Evolutionary conservation across 37 sponge, comb jelly and placozoan species (phyloP), one percentile per base, ranked within the genome.

Genomic region (Cladorhizidae sp.): DNA sequence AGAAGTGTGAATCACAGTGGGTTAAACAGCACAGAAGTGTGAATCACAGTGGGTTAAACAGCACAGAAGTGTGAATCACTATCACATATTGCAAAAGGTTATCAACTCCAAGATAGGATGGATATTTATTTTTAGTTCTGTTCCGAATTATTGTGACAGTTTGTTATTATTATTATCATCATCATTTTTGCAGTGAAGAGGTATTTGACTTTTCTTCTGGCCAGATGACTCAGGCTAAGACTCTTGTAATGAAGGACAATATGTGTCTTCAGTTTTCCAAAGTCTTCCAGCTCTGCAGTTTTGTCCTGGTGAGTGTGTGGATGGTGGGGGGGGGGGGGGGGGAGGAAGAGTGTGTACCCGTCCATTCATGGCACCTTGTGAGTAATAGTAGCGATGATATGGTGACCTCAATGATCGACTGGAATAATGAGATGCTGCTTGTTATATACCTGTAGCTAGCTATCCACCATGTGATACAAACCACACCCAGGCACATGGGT

Each of bases 121-220:
- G 17, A 26, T 63, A 63, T 25, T 15, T 9, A 63, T 22, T 65
- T 40, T 29, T 75, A 26, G 20, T 12, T 68, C 49, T 50, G 9
- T 70, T 18, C 40, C 70, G 18, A 22, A 22, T 18, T 35, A 21
- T 75, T 22, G 17, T 29, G 51, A 63, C 42, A 1, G 8, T n/a
- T n/a, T n/a, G n/a, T n/a, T n/a, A n/a, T n/a, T n/a, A n/a, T n/a
- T n/a, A n/a, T 43, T 41, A 38, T 59, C 26, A 40, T 29, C 3
- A 26, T 70, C 49, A 51, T 52, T 35, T 41, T 36, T 35, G 3
- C 82, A 97, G 98, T 88, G 99, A 98, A 74, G 99, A 98, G 57
- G 97, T 98, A 73, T 98, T 98, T 84, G 99, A 98, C 64, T 98
- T 98, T 59, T 91, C 96, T 23, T 83, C 80, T 77, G 99, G 99